Base-by-base conservation (phyloP, 2,797 vertebrate species). In the Poeciliopsis paucimaculata region DNA sequence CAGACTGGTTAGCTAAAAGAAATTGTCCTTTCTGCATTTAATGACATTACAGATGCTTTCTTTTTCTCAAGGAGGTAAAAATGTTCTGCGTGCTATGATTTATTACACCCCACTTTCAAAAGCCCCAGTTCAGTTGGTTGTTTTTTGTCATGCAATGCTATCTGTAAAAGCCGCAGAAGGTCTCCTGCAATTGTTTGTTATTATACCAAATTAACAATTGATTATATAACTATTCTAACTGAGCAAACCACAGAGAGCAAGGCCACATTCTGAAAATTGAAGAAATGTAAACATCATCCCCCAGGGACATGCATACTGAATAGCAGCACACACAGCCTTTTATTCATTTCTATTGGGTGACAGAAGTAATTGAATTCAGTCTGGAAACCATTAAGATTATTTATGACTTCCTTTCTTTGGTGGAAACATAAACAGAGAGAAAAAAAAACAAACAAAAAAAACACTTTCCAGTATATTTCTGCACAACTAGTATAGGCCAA, bases 331-430 rank as follows among this genome's bases (percentile, higher is more conserved):
- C 71, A 78, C 75, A 34, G 81, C 73, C 82, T 92, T 93, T 94
- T 89, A 91, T 85, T 93, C 84, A 90, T 93, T 93, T 91, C 85
- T 85, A 85, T 74, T 86, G 86, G 87, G 79, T 89, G 87, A 90
- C 84, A 81, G 78, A 91, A 85, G 90, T 91, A 90, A 95, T 93
- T 93, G 90, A 90, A 94, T 93, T 89, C 68, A 45, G 82, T 89
- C 87, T 92, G 85, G 84, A 88, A 88, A 87, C 87, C 90, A 93
- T 93, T 93, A 91, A 79, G 81, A 90, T 94, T 93, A 93, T 94
- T 93, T 92, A 93, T 90, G 91, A 88, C 80, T 81, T 78, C 77
- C 73, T 89, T 79, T 86, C 83, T 85, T 83, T 76, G 73, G 76
- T 85, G 82, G 81, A 82, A 89, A 85, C 83, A 73, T 60, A 77